A percentile compares a stretch with the other conserved stretches of the same genome.
These are phyloP conservation scores for Ophiodon elongatus DNA, from an alignment of 2,113 vertebrate species.

Conservation along the genomic window DNA sequence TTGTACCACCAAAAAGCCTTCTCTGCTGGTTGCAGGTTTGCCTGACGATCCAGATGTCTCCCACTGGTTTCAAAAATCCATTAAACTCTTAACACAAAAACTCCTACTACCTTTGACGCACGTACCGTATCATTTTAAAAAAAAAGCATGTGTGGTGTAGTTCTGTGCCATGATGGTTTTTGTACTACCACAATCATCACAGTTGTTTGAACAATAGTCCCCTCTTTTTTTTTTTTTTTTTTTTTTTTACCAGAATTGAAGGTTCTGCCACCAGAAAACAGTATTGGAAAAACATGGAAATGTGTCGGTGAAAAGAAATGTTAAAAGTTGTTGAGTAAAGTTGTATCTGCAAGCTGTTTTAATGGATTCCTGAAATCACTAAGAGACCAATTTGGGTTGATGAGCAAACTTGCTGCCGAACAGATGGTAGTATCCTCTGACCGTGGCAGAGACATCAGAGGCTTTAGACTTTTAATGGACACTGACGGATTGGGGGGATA, in stretches of 20 bases:
- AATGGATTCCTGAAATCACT: conserved; percentile 8
- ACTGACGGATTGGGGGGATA: background rate
- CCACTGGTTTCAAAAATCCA: conserved; percentile 9
- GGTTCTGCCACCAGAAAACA: background rate
- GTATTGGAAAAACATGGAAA: background rate
- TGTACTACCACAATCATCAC: background rate
- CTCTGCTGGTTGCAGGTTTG: conserved; percentile 3
- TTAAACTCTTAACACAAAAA: background rate
- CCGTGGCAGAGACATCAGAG: background rate
- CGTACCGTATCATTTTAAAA: conserved; percentile 3
- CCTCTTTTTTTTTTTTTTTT: background rate
- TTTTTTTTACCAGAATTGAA: background rate
- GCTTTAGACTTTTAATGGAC: background rate
- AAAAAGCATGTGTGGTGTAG: background rate
- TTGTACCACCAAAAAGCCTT: background rate
- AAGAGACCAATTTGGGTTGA: background rate
- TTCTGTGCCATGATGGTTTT: background rate
- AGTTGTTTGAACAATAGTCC: conserved; percentile 13
- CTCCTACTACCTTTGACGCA: background rate
- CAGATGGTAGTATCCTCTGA: background rate
- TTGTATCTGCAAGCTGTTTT: conserved; percentile 2
- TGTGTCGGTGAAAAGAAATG: background rate
- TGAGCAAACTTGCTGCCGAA: background rate
- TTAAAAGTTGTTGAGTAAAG: background rate
- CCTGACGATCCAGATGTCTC: conserved; percentile 9